Evolutionary conservation across 2,888 invertebrate species (phyloP), one percentile per base, ranked within the genome.

Genomic region (Lamproptera curius): DNA sequence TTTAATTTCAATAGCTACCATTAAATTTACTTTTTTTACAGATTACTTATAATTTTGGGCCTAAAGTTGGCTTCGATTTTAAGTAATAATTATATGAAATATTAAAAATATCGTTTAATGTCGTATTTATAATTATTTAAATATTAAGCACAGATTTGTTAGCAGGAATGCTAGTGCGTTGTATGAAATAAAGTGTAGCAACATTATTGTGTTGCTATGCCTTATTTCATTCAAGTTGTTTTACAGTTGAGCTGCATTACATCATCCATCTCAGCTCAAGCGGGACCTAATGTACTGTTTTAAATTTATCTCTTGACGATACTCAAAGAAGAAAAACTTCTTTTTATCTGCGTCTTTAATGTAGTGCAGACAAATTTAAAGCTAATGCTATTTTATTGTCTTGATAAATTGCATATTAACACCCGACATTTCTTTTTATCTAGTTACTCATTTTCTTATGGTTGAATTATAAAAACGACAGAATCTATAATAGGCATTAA

Each of bases 171-270:
- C 23, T 6, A 23, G 23, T 23, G 8, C 23, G 23, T 6, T 8
- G 5, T 23, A 28, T 28, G n/a, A 28, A 28, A 28, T 28, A n/a
- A 10, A 10, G 2, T 2, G 2, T 2, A 9, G n/a, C n/a, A n/a
- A 28, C 10, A 28, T 28, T 10, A 28, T 2, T 28, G n/a, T 28
- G 28, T 28, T 28, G 28, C 28, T 28, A 28, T 28, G 28, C 28
- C n/a, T 28, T 28, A 28, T 28, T 2, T 35, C 14, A 36, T 26
- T 26, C 46, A 34, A 28, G 46, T 46, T 46, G 16, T 16, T 42
- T 38, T 48, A 33, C 47, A 42, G 47, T 42, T 33, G 16, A 31
- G 20, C 20, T 23, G 33, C 37, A 42, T 47, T 47, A 38, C 42
- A 42, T 20, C 40, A 46, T 46, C 46, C 15, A 31, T 14, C 17